Evolutionary conservation across 2,113 vertebrate genomes (phyloP).

Genomic region (Odobenus rosmarus): DNA sequence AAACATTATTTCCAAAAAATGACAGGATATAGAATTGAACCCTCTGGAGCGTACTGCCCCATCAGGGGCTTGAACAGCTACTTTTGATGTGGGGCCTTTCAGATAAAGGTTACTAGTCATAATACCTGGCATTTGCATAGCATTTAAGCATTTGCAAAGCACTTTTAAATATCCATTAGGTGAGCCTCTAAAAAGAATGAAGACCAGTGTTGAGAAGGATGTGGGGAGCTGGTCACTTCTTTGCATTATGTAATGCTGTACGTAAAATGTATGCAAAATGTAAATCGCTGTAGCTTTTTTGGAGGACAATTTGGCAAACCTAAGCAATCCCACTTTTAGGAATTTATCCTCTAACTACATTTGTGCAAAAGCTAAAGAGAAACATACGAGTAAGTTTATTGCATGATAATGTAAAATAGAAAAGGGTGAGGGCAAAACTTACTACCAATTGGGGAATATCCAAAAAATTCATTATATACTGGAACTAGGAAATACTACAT

Average conservation of each 20-base stretch:
- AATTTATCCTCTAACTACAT: neutral
- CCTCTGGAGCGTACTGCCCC: neutral
- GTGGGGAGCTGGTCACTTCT: neutral
- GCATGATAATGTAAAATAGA: neutral
- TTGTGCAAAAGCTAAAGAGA: neutral
- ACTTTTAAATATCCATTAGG: neutral
- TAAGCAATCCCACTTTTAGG: neutral
- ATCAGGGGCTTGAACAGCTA: neutral
- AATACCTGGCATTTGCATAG: neutral
- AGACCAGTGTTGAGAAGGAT: neutral
- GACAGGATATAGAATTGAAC: neutral
- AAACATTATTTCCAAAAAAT: conserved; percentile 46
- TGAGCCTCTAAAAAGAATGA: neutral
- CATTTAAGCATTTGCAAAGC: neutral
- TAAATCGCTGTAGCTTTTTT: neutral
- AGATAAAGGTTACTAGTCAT: neutral
- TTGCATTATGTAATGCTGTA: too few relatives aligned
- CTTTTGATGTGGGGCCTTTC: neutral
- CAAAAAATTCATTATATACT: neutral
- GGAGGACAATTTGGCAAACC: neutral
- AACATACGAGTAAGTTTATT: neutral
- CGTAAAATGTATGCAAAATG: too few relatives aligned
- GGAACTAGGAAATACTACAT: neutral
- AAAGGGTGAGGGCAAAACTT: neutral
- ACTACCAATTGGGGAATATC: neutral